Percentiles rank a stretch among this genome's conserved stretches.
Conservation (phyloP, 2,797 vertebrate species). For the Hylomyscus alleni region DNA sequence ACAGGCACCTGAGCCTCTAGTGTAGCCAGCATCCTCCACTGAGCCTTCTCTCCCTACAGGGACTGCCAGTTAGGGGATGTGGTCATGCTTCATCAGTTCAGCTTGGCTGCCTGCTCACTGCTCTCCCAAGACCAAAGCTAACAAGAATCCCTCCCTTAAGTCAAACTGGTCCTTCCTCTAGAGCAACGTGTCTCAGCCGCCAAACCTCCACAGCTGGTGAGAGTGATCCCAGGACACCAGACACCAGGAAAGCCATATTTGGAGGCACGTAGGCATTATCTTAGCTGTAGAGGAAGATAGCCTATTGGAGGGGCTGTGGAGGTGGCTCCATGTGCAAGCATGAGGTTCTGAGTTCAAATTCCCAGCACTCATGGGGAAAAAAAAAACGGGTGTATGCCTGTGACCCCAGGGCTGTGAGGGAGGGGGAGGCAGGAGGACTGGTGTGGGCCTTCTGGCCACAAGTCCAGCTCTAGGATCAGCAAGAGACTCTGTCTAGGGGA, state of each 20-base stretch:
- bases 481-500: background rate
- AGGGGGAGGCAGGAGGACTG: background rate
- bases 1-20: background rate
- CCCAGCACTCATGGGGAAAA: background rate
- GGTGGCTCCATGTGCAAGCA: background rate
- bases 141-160: background rate
- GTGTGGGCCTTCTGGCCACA: background rate
- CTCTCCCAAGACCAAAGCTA: background rate
- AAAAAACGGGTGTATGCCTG: background rate
- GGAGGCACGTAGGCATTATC: background rate
- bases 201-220: background rate
- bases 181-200: background rate
- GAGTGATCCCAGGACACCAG: background rate
- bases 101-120: background rate
- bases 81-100: background rate
- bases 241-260: too few species aligned
- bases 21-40: accelerated
- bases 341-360: background rate
- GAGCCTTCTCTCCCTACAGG: background rate
- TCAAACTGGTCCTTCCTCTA: background rate
- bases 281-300: background rate
- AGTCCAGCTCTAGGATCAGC: background rate
- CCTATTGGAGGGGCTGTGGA: background rate
- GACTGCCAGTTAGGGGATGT: background rate
- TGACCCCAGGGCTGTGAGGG: background rate